Evolutionary conservation across 1,140 invertebrate genomes (phyloP).

Genomic region (Diprion similis): DNA sequence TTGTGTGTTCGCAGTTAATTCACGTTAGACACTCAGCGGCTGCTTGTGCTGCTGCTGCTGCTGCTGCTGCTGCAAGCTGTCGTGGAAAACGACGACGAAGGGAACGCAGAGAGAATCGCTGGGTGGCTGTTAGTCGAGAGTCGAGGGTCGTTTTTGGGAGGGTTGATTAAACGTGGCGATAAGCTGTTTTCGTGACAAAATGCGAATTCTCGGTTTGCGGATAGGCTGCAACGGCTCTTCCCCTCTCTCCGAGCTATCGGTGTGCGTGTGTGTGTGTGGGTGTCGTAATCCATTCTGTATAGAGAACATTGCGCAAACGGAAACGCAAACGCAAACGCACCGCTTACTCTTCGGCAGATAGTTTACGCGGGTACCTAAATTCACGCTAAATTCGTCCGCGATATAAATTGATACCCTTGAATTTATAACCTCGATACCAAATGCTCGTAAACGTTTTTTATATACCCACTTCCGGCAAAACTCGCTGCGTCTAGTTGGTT

Average conservation of each 20-base stretch:
- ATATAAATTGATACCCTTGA: background rate
- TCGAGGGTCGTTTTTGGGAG: background rate
- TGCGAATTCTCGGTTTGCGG: too few relatives aligned
- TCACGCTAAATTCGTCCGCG: background rate
- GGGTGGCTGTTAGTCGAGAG: background rate
- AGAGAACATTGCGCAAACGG: background rate
- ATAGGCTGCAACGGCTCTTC: too few relatives aligned
- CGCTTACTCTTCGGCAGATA: background rate
- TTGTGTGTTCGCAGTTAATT: conserved; percentile 3
- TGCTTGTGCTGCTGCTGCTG: background rate
- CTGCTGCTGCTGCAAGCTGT: background rate
- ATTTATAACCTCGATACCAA: background rate
- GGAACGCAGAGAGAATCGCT: too few relatives aligned
- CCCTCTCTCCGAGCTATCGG: too few relatives aligned
- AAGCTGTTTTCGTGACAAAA: background rate
- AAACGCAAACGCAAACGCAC: background rate
- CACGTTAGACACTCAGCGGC: background rate
- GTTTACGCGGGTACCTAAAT: background rate
- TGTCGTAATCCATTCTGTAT: background rate
- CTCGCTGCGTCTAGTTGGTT: too few relatives aligned
- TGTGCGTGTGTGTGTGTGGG: too few relatives aligned
- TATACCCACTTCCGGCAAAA: too few relatives aligned
- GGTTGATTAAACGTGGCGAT: conserved; percentile 2
- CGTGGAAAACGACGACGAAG: background rate
- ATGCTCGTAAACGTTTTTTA: background rate